Conservation (phyloP, 2,797 vertebrate species). For the Tangara arthus region DNA sequence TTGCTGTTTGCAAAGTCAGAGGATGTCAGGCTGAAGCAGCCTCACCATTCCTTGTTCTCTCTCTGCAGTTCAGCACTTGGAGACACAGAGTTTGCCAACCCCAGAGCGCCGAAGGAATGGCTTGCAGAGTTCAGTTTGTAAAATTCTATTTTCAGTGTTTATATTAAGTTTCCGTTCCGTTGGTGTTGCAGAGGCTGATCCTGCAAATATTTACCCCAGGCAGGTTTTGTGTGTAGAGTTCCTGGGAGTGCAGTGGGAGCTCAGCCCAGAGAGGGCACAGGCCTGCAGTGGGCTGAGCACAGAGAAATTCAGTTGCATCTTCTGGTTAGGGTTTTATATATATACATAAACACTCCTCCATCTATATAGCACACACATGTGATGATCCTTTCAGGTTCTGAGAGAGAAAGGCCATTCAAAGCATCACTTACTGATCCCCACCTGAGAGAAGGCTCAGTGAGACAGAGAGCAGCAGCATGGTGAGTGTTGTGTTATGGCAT, state of each 20-base stretch:
- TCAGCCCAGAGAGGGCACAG: not conserved
- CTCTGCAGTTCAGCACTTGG: not conserved
- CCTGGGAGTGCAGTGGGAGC: not conserved
- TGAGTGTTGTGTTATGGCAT: not conserved
- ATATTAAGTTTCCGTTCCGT: not conserved
- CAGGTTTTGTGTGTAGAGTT: not conserved
- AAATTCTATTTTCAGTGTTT: not conserved
- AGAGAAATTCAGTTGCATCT: not conserved
- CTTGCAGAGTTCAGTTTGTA: not conserved
- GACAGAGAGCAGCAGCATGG: constrained; percentile 36
- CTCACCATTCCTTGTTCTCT: not conserved
- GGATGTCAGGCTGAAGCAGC: not conserved
- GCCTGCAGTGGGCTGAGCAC: not conserved
- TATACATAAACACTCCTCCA: not conserved
- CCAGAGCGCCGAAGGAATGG: not conserved
- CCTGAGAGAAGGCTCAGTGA: not conserved
- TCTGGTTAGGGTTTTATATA: not conserved
- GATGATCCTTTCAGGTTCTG: constrained; percentile 36
- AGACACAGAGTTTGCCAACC: not conserved
- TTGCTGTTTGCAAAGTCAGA: not conserved
- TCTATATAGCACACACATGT: not conserved
- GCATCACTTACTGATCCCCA: not conserved
- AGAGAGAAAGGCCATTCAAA: not conserved
- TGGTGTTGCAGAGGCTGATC: not conserved
- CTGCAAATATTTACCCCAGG: not conserved